A percentile compares a stretch with the other conserved stretches of the same genome.
These are phyloP conservation scores for Clarias magur DNA, from an alignment of 2,113 vertebrate species.

Conservation along the genomic window DNA sequence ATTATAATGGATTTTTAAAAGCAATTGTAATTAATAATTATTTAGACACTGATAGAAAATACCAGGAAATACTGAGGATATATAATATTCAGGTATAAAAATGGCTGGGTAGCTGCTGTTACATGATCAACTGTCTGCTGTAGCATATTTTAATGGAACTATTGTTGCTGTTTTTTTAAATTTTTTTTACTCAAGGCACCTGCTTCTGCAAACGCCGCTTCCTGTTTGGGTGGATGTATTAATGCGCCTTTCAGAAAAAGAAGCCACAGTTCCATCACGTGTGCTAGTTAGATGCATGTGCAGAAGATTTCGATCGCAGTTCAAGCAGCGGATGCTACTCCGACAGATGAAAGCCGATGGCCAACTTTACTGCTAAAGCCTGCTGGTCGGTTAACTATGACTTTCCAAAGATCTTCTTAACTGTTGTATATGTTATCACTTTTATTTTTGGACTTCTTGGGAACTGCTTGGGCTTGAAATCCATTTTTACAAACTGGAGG, in stretches of 20 bases:
- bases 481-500: conserved; percentile 57
- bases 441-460: conserved; percentile 73
- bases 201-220: conserved; percentile 7
- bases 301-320: too few relatives aligned
- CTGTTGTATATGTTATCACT: conserved; percentile 68
- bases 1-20: too few relatives aligned
- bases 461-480: conserved; percentile 68
- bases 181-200: not conserved
- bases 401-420: conserved; percentile 67
- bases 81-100: not conserved
- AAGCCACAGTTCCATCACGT: not conserved
- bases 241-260: not conserved
- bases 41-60: not conserved
- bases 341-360: not conserved
- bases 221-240: not conserved
- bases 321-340: not conserved
- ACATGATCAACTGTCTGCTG: not conserved
- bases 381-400: not conserved
- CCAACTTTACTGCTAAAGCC: not conserved
- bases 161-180: not conserved
- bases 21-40: not conserved
- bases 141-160: not conserved
- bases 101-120: not conserved
- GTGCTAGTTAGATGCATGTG: not conserved
- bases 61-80: not conserved